Percentiles rank a stretch among this genome's conserved stretches.
Conservation (phyloP, 2,888 invertebrate species). For the Drosophila mercatorum region DNA sequence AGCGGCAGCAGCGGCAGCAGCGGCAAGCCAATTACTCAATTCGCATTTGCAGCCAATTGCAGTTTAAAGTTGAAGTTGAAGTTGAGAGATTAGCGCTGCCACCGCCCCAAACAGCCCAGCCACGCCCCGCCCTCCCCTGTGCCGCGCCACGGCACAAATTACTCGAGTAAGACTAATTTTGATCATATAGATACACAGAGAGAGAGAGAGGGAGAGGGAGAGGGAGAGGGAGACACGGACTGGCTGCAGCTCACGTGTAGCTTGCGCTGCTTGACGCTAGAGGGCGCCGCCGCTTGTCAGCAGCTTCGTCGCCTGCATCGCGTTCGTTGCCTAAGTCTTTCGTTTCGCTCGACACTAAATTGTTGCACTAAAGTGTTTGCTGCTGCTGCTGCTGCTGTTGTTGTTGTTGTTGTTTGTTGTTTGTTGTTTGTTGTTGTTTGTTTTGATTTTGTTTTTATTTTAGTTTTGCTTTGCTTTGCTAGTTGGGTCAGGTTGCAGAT, state of each 20-base stretch:
- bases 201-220: too few relatives aligned
- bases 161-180: slow-evolving; percentile 64
- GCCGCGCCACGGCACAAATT: slow-evolving; percentile 39
- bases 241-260: slow-evolving; percentile 21
- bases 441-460: slow-evolving; percentile 32
- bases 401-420: slow-evolving; percentile 58
- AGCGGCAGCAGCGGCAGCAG: slow-evolving; percentile 3
- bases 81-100: slow-evolving; percentile 56
- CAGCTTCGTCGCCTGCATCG: slow-evolving; percentile 42
- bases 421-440: slow-evolving; percentile 62
- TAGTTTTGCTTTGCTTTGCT: slow-evolving; percentile 59
- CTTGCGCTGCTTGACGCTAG: slow-evolving; percentile 5
- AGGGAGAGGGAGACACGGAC: too few relatives aligned
- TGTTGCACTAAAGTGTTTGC: slow-evolving; percentile 69
- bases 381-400: slow-evolving; percentile 28
- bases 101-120: slow-evolving; percentile 39
- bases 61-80: slow-evolving; percentile 68
- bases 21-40: slow-evolving; percentile 70
- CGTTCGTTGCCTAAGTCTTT: slow-evolving; percentile 80
- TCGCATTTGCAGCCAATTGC: slow-evolving; percentile 59
- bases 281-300: slow-evolving; percentile 63
- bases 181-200: slow-evolving; percentile 30
- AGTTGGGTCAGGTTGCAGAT: slow-evolving; percentile 81
- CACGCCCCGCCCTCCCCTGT: slow-evolving; percentile 1
- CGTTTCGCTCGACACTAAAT: slow-evolving; percentile 75